Evolutionary conservation across 1,140 invertebrate species (phyloP), one percentile per base, ranked within the genome.

Genomic region (Danaus plexippus): DNA sequence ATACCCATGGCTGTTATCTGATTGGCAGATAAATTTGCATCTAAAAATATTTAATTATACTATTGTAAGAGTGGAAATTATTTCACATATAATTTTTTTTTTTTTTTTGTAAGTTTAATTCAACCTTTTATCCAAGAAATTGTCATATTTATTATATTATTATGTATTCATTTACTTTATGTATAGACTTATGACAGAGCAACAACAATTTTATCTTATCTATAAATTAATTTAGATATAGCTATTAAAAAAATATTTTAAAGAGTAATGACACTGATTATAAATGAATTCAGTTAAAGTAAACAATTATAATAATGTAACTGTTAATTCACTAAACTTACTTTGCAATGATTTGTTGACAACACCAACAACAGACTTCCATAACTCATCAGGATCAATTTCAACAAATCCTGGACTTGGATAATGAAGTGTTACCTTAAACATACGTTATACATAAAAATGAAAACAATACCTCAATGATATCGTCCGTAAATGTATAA

Each of bases 321-420:
- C 2, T 7, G 9, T 43, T 43, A n/a, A 43, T 12, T 51, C 13
- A 13, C 12, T 48, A 46, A 57, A 75, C 75, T 71, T 69, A 85
- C 80, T 70, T 65, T 73, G 61, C 32, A 85, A 63, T 13, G 64
- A 77, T 60, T 73, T 71, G 13, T 77, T 63, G 9, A 87, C 77
- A 44, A 96, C 92, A 61, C 81, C 77, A 9, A 93, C 67, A 65
- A 96, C 90, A 59, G 91, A 89, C n/a, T 85, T 77, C 93, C 95
- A 97, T 59, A 98, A 75, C 58, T 91, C 85, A 66, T 97, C 92
- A 1, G 96, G 96, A 73, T 96, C 92, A 51, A 99, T 97, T 89
- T 98, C 97, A 50, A 93, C 92, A 77, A 90, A 92, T 9, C 94
- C 94, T 50, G 90, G 90, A 61, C 92, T 75, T 1, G 94, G 94